A percentile compares a stretch with the other conserved stretches of the same genome.
These are phyloP conservation scores for Chaetodon trifasciatus DNA, from an alignment of 2,797 vertebrate species.

Conservation along the genomic window DNA sequence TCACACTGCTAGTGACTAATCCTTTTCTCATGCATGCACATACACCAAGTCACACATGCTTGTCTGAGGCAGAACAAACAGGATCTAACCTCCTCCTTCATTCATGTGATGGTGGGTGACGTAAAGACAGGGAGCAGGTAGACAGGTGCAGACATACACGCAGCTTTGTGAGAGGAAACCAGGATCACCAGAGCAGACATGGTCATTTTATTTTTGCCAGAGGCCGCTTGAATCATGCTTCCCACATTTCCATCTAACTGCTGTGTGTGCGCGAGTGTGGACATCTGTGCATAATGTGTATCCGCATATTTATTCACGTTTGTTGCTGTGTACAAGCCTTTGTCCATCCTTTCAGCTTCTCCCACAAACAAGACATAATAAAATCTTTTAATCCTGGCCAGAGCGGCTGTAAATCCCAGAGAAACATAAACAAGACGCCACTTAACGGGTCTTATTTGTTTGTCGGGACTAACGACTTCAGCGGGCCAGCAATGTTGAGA, in stretches of 20 bases:
- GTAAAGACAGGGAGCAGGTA: slow-evolving; percentile 11
- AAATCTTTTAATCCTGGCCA: slow-evolving; percentile 31
- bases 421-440: slow-evolving; percentile 5
- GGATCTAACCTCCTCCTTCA: slow-evolving; percentile 35
- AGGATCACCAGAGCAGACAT: slow-evolving; percentile 47
- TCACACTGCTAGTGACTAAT: slow-evolving; percentile 68
- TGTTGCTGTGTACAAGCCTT: slow-evolving; percentile 15
- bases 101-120: slow-evolving; percentile 28
- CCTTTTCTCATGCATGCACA: slow-evolving; percentile 49
- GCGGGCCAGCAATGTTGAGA: neutral
- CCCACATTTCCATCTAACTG: slow-evolving; percentile 16
- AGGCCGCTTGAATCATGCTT: slow-evolving; percentile 50
- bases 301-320: slow-evolving; percentile 29
- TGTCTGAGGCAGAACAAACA: slow-evolving; percentile 46
- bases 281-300: slow-evolving; percentile 15
- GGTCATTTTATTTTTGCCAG: slow-evolving; percentile 46
- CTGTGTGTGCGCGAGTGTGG: slow-evolving; percentile 1
- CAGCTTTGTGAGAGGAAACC: slow-evolving; percentile 52
- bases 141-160: slow-evolving; percentile 27
- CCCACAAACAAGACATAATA: slow-evolving; percentile 32
- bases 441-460: neutral
- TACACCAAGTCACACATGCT: neutral
- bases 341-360: slow-evolving; percentile 30
- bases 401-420: neutral
- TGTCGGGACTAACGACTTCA: slow-evolving; percentile 1